Base-by-base conservation (phyloP, 1,140 invertebrate species). In the Drosophila suzukii region DNA sequence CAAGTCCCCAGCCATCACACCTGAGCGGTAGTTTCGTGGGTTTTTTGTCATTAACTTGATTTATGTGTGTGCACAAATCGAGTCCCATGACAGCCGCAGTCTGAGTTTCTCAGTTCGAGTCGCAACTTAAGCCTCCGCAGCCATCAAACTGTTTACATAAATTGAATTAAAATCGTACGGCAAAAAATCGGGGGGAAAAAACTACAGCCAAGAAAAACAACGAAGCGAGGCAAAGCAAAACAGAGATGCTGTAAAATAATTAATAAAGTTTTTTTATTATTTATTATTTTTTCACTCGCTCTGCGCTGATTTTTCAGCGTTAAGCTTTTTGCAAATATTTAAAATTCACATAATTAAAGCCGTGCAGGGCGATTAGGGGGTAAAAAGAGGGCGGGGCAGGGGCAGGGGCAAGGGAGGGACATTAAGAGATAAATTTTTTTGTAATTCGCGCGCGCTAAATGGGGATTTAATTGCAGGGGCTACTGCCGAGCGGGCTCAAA, bases 261-360 rank as follows among this genome's bases (percentile, higher is more conserved):
- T 89, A 89, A 89, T 89, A 89, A 89, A 89, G 54, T 80, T 89
- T 88, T 86, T 81, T 73, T 54, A 4, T 27, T 27, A 5, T 27
- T 24, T 5, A 27, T 27, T 20, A 20, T 20, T 20, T 86, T 73
- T 54, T 39, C 38, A 38, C 20, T 49, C 17, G 8, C 15, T 49
- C 44, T 89, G 82, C 79, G 83, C 83, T 86, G 82, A 86, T 82
- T 88, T 83, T 83, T 57, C 65, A 71, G 70, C 71, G 79, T 65
- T 88, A 83, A 86, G 83, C 75, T 86, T 83, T 86, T 86, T 88
- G 84, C 78, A 89, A 89, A 89, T 89, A 89, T 89, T 89, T 83
- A 89, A 89, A 89, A 89, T 89, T 89, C 84, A 89, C 84, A 89
- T 89, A 89, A 89, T 89, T 89, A 89, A 89, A 89, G 83, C 80